Percentiles rank a stretch among this genome's conserved stretches.
Conservation (phyloP, 1,140 invertebrate species). For the Sarcophaga peregrina region DNA sequence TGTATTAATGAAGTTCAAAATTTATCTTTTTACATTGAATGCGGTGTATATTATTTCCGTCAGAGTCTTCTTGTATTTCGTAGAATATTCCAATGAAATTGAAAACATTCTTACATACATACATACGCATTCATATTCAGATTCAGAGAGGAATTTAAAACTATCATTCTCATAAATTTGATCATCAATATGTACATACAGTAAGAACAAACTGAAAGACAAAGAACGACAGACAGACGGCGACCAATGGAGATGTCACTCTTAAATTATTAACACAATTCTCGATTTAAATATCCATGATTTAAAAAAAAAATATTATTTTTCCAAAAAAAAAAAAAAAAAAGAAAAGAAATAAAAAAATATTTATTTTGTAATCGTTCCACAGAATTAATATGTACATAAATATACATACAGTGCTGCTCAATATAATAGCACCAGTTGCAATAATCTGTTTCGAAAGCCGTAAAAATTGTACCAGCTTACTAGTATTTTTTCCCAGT, state of each 20-base stretch:
- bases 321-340: no score
- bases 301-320: no score
- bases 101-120: no score
- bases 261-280: neutral
- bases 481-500: no score
- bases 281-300: neutral
- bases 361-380: no score
- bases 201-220: neutral
- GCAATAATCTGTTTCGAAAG: no score
- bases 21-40: neutral
- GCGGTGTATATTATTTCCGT: neutral
- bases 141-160: neutral
- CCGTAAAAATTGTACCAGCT: no score
- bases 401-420: no score
- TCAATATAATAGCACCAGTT: no score
- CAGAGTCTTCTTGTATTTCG: neutral
- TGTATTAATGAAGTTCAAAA: constrained; percentile 6
- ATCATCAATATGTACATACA: neutral
- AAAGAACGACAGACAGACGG: neutral
- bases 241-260: neutral
- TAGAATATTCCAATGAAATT: neutral
- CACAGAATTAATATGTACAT: no score
- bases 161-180: constrained; percentile 4
- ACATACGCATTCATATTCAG: no score
- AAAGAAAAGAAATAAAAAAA: no score